Base-by-base conservation (phyloP, 1,140 invertebrate genomes). In the Zaprionus ornatus region DNA sequence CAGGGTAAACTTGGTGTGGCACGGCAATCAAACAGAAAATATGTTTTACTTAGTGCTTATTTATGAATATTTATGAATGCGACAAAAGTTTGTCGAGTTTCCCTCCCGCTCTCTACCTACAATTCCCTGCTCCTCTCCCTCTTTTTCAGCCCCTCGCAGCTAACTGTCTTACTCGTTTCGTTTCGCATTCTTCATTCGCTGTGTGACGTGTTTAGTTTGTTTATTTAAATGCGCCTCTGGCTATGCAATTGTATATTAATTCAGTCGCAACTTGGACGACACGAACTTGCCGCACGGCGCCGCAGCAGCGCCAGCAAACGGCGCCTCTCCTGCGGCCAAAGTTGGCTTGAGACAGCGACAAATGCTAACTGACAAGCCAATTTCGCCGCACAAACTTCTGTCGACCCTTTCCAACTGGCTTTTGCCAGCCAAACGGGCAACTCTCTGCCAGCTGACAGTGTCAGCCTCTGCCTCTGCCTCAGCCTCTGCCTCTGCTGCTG, bases 201-300 rank as follows among this genome's bases (percentile, higher is more conserved):
- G 27, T 67, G 74, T 57, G 63, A 80, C 74, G 78, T 77, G 78
- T 78, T 80, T 77, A 65, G 70, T 80, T 80, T 83, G 80, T 83
- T 88, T 82, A 90, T 90, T 90, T 90, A 90, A 90, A 91, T 91
- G 77, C 77, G 82, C 87, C 87, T 87, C 79, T 65, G 83, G 86
- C 80, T 81, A 77, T 91, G 87, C 86, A 90, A 90, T 91, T 87
- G 82, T 91, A 91, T 90, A 90, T 90, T 91, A 90, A 90, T 91
- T 83, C 82, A 77, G 75, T 67, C 71, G 63, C 65, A 80, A 77
- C 73, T 79, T 79, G 59, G 55, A 66, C 69, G 73, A 71, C 67
- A 63, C 23, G 45, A 64, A 62, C 40, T 45, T 66, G 29, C 21
- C 37, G 23, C 32, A n/a, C 21, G 56, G 15, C 10, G 42, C 13